Evolutionary conservation across 1,140 invertebrate genomes (phyloP), one percentile per base, ranked within the genome.

Genomic region (Battus philenor): DNA sequence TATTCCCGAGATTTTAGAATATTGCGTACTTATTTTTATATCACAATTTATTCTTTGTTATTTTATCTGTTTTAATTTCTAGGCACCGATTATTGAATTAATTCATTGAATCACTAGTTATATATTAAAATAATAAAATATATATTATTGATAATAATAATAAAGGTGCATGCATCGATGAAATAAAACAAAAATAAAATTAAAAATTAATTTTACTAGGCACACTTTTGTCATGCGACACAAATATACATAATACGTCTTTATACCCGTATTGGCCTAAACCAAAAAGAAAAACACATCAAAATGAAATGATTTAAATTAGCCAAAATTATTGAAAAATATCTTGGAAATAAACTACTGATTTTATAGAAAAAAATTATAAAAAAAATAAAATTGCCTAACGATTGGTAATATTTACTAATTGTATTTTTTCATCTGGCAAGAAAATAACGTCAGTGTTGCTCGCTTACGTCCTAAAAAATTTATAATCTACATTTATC

Each of bases 121-220:
- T n/a, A n/a, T n/a, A n/a, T n/a, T n/a, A n/a, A n/a, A n/a, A n/a
- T n/a, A n/a, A n/a, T n/a, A n/a, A n/a, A n/a, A n/a, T n/a, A n/a
- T n/a, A n/a, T n/a, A n/a, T n/a, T n/a, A n/a, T n/a, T n/a, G n/a
- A n/a, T n/a, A n/a, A 36, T 10, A 20, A 18, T 34, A 34, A 5
- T 1, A 9, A 12, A 18, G n/a, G 17, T 36, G 16, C 9, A 2
- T 4, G n/a, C 4, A 1, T n/a, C n/a, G 46, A 30, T 17, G 12
- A 16, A 52, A 22, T 18, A 33, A 54, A 50, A 33, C 47, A 20
- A 24, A 53, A 68, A 69, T 58, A 63, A 62, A 68, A 65, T 52
- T 41, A 61, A 54, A 43, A 50, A 63, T 59, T 65, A 60, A 50
- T n/a, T 74, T 67, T 74, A 74, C 68, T 74, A 71, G 52, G 49